Base-by-base conservation (phyloP, 2,888 invertebrate species). In the Dioctria rufipes region DNA sequence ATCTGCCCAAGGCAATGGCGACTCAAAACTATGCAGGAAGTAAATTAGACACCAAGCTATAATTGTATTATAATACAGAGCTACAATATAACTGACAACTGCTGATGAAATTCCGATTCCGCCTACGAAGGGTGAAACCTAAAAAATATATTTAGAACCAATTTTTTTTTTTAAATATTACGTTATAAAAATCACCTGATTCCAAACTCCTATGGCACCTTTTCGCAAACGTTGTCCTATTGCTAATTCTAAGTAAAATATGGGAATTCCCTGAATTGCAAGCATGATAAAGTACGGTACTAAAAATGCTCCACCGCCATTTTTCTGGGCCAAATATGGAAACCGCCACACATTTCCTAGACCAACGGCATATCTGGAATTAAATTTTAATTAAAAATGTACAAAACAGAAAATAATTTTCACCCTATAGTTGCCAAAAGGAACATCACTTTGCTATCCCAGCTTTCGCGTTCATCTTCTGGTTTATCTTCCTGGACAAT, bases 11-110 rank as follows among this genome's bases (percentile, higher is more conserved):
- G 98, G 98, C 85, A 98, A 89, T 86, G 96, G 94, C 0, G 95
- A 93, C 87, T 96, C 96, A 89, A 98, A 98, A 88, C 97, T 97
- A 91, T 96, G 95, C 84, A 95, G 94, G 87, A 98, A 94, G 90
- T 98, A 98, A 89, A 97, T 97, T 87, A 98, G 92, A 88, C 98
- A 98, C 98, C 98, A 98, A 82, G 98, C 98, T 84, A 98, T 98
- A 85, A 98, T 98, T 82, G 98, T 98, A 90, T 98, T 98, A 90
- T 98, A 98, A 89, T 98, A 98, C 83, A 98, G 91, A 9, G 97
- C 98, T 83, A 98, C 98, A 87, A 98, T 96, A 90, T 97, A 98
- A 1, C 98, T 98, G 49, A 98, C 98, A 83, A 98, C 95, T 2
- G 98, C 98, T 80, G 96, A 96, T 86, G 98, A 97, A 84, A 98